Percentiles rank a stretch among this genome's conserved stretches.
Conservation (phyloP, 2,113 vertebrate genomes). For the Epinephelus moara region DNA sequence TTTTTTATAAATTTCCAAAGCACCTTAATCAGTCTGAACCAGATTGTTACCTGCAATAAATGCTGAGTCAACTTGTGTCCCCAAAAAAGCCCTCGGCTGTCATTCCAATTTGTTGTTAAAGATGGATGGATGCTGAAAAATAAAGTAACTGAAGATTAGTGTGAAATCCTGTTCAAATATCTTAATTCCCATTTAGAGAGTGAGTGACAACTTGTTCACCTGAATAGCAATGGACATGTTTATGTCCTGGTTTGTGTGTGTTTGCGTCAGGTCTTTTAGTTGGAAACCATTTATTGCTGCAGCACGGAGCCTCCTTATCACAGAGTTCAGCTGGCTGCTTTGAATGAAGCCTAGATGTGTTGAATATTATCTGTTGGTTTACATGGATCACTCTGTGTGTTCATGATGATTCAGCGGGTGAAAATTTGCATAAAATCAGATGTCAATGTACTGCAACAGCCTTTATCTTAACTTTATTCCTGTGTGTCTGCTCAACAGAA, state of each 20-base stretch:
- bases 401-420: background rate
- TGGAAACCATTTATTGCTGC: background rate
- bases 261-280: background rate
- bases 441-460: background rate
- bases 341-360: slow-evolving; percentile 49
- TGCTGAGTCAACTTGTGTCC: background rate
- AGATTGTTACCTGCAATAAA: slow-evolving; percentile 43
- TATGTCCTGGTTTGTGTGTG: background rate
- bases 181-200: background rate
- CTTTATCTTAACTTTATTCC: slow-evolving; percentile 16
- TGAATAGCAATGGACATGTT: background rate
- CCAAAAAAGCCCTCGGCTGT: background rate
- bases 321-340: slow-evolving; percentile 36
- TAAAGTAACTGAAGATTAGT: accelerated
- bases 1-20: background rate
- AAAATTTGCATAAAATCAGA: slow-evolving; percentile 64
- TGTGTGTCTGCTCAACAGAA: background rate
- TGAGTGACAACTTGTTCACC: background rate
- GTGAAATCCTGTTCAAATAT: background rate
- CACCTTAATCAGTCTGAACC: background rate
- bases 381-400: slow-evolving; percentile 2
- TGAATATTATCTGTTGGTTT: background rate
- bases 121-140: background rate
- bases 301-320: slow-evolving; percentile 36
- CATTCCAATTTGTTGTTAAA: background rate